Evolutionary conservation across 2,797 vertebrate genomes (phyloP).

Genomic region (Rhynchonycteris naso): DNA sequence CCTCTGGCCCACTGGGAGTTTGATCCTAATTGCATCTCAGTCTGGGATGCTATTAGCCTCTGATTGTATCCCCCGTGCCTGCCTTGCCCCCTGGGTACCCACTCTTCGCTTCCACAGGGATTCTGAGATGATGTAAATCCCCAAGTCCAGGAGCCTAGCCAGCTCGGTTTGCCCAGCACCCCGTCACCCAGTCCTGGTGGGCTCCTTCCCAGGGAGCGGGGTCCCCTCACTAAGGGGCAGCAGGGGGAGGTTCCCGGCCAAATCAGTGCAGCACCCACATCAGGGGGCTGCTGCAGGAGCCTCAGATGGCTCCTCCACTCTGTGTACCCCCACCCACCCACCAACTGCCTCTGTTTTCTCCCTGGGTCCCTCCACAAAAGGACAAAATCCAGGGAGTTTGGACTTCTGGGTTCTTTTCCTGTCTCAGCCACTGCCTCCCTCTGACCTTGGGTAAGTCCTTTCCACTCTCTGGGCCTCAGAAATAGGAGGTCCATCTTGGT

Average conservation of each 20-base stretch:
- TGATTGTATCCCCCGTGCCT: constrained; percentile 71
- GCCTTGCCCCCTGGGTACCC: constrained; percentile 34
- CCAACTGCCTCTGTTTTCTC: background rate
- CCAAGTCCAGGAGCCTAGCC: background rate
- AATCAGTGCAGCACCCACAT: background rate
- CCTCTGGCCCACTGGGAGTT: constrained; percentile 38
- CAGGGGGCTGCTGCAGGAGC: background rate
- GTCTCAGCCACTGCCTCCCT: background rate
- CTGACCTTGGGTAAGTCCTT: background rate
- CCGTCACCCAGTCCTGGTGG: background rate
- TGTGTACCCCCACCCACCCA: background rate
- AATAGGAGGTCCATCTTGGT: background rate
- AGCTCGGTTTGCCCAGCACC: background rate
- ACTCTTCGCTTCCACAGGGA: background rate
- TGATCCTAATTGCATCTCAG: constrained; percentile 73
- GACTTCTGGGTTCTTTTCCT: background rate
- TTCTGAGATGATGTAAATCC: constrained; percentile 47
- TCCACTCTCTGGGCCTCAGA: background rate
- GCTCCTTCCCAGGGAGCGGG: background rate
- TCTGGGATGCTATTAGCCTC: constrained; percentile 76
- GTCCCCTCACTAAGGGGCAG: background rate
- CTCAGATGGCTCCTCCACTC: background rate
- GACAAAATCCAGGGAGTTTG: background rate
- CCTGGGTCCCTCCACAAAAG: background rate
- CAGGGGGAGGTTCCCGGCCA: background rate